phyloP scores from a whole-genome alignment of 1,140 invertebrate genomes.

The Phymastichus coffea region DNA sequence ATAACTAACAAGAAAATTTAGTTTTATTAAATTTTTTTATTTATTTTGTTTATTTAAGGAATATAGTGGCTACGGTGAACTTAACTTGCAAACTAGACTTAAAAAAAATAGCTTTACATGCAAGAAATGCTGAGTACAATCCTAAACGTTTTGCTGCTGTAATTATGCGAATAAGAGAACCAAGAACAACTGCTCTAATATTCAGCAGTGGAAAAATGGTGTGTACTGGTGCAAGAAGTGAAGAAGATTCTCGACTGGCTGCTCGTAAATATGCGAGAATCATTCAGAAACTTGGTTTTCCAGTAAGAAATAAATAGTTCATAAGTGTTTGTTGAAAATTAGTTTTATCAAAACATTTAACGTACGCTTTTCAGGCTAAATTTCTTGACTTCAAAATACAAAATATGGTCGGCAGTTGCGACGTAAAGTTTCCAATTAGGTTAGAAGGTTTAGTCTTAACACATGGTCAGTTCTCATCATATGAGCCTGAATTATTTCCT shows the following conservation, averaged over 20 bases:
- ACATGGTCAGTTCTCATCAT: slow-evolving; percentile 97
- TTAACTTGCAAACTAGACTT: slow-evolving; percentile 93
- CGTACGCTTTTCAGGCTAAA: slow-evolving; percentile 76
- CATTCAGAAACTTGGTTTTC: slow-evolving; percentile 97
- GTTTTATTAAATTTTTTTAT: slow-evolving; percentile 20
- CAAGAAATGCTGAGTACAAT: slow-evolving; percentile 99
- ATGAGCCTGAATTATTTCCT: slow-evolving; percentile 94
- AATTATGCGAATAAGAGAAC: slow-evolving; percentile 99
- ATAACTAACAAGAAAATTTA: slow-evolving; percentile 15
- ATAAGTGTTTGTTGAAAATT: too few relatives aligned
- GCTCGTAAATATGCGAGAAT: slow-evolving; percentile 99
- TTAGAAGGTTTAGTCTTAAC: slow-evolving; percentile 95
- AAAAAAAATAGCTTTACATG: slow-evolving; percentile 97
- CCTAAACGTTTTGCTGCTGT: slow-evolving; percentile 99
- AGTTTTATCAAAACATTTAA: slow-evolving; percentile 1
- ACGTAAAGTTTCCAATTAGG: slow-evolving; percentile 98
- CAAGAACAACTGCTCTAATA: slow-evolving; percentile 96
- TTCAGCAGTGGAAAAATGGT: slow-evolving; percentile 99
- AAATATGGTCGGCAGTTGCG: slow-evolving; percentile 99
- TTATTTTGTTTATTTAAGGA: slow-evolving; percentile 62
- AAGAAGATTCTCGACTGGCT: slow-evolving; percentile 94
- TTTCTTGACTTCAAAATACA: slow-evolving; percentile 99
- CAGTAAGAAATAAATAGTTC: slow-evolving; percentile 71
- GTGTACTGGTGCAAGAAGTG: slow-evolving; percentile 99
- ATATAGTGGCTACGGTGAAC: slow-evolving; percentile 98